Conservation (phyloP, 2,797 vertebrate species). For the Pristis pectinata region DNA sequence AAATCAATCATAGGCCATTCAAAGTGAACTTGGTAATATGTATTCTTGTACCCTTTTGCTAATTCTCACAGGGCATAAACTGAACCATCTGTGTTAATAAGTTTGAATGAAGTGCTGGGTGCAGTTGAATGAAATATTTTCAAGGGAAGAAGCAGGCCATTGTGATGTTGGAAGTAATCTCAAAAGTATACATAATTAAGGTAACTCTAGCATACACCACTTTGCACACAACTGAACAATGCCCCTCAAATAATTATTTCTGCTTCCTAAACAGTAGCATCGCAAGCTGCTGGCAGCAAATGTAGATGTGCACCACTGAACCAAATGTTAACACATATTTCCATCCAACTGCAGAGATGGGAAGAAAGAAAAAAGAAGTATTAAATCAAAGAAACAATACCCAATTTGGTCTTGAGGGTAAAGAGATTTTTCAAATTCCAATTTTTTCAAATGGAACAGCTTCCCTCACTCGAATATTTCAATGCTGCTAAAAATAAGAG, state of each 20-base stretch:
- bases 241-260: conserved; percentile 6
- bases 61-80: background rate
- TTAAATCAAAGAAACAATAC: background rate
- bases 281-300: background rate
- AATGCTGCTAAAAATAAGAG: no score
- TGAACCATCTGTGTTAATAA: conserved; percentile 24
- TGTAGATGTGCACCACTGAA: background rate
- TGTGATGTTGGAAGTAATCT: conserved; percentile 1
- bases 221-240: background rate
- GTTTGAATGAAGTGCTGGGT: background rate
- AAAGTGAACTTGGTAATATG: background rate
- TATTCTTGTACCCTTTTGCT: background rate
- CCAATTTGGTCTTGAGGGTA: background rate
- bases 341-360: background rate
- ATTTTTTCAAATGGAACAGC: no score
- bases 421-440: conserved; percentile 13
- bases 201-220: background rate
- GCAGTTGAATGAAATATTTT: background rate
- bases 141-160: background rate
- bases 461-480: no score
- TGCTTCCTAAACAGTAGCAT: background rate
- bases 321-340: background rate
- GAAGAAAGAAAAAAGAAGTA: background rate
- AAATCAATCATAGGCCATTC: background rate
- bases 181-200: background rate